Evolutionary conservation across 2,797 vertebrate species (phyloP).

Genomic region (Rhodeus uyekii): DNA sequence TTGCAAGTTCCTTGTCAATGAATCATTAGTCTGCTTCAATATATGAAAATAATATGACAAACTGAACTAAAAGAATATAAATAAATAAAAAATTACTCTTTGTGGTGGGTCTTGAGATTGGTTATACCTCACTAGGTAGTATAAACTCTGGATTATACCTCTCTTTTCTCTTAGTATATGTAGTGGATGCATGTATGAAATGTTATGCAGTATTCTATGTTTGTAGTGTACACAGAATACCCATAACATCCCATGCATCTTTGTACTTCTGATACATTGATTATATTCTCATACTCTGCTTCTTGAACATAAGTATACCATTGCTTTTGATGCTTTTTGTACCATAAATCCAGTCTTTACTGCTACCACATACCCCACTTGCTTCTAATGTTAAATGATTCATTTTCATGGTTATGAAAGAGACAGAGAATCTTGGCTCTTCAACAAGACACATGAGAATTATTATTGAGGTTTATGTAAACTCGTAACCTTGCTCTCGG

Average conservation of each 20-base stretch:
- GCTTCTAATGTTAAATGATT: conserved; percentile 25
- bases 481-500: conserved; percentile 68
- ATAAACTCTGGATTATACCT: not conserved
- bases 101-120: not conserved
- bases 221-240: not conserved
- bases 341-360: conserved; percentile 14
- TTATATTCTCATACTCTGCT: not conserved
- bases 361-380: conserved; percentile 10
- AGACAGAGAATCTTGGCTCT: conserved; percentile 34
- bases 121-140: not conserved
- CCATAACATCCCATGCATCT: not conserved
- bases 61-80: not conserved
- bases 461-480: conserved; percentile 59
- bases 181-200: not conserved
- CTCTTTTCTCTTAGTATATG: not conserved
- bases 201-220: not conserved
- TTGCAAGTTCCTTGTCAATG: conserved; percentile 2
- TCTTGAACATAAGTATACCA: conserved; percentile 1
- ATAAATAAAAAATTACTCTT: not conserved
- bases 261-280: not conserved
- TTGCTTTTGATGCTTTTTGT: conserved; percentile 14
- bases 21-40: not conserved
- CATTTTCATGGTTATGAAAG: conserved; percentile 36
- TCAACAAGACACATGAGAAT: conserved; percentile 37
- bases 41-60: not conserved